These are phyloP conservation scores for Andrena marginata DNA, from an alignment of 2,888 invertebrate species.

Conservation along the genomic window DNA sequence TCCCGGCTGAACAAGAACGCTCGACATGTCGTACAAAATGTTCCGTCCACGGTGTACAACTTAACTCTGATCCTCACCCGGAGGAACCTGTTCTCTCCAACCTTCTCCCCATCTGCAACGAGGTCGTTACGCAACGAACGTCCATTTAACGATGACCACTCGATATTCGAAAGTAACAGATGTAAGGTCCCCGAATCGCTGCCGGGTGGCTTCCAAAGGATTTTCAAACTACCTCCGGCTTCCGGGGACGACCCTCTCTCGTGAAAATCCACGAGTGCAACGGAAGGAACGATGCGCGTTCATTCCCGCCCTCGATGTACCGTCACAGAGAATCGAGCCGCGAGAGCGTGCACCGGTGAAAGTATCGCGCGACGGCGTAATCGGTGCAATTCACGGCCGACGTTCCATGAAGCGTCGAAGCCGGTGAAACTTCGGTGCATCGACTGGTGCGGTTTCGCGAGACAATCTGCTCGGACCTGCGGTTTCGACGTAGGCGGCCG, in stretches of 20 bases:
- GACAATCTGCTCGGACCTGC: constrained; percentile 54
- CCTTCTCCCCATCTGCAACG: background rate
- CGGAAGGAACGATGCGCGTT: no score
- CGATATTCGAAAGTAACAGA: background rate
- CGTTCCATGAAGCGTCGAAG: constrained; percentile 9
- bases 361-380: background rate
- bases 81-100: constrained; percentile 37
- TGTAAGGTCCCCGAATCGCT: background rate
- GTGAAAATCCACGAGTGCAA: no score
- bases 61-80: constrained; percentile 49
- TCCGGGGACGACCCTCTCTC: no score
- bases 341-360: background rate
- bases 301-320: no score
- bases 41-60: constrained; percentile 42
- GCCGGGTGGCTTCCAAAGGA: background rate
- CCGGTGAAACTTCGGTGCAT: constrained; percentile 25
- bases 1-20: constrained; percentile 44
- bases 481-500: constrained; percentile 59
- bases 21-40: constrained; percentile 49
- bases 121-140: constrained; percentile 29
- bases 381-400: background rate
- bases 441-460: constrained; percentile 41
- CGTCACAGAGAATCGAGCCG: background rate
- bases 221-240: background rate
- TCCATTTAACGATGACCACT: constrained; percentile 27